Evolutionary conservation across 1,140 invertebrate genomes (phyloP).

Genomic region (Streblospio benedicti): DNA sequence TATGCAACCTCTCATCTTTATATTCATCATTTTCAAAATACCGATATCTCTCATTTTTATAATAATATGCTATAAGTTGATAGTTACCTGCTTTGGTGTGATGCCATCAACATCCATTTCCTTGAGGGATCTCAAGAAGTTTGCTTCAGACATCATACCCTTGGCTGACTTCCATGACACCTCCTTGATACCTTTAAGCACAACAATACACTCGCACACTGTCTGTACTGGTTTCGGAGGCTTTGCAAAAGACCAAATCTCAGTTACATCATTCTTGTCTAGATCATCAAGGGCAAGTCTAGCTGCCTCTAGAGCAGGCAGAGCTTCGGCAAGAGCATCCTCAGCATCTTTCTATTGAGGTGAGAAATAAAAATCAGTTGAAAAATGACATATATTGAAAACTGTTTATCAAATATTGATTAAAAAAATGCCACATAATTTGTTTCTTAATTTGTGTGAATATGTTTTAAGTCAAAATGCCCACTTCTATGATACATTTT

Average conservation of each 20-base stretch:
- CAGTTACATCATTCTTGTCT: slow-evolving; percentile 80
- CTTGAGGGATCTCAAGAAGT: slow-evolving; percentile 67
- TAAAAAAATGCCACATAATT: background rate
- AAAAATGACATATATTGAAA: background rate
- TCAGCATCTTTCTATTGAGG: slow-evolving; percentile 60
- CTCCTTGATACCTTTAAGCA: slow-evolving; percentile 70
- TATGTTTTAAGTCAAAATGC: background rate
- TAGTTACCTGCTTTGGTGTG: slow-evolving; percentile 59
- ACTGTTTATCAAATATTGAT: background rate
- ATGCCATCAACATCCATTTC: slow-evolving; percentile 78
- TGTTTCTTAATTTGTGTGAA: background rate
- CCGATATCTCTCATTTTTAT: background rate
- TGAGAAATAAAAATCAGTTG: too few species aligned
- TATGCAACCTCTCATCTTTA: background rate
- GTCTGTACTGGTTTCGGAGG: slow-evolving; percentile 76
- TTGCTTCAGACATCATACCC: slow-evolving; percentile 80
- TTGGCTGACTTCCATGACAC: slow-evolving; percentile 82
- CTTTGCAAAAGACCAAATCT: slow-evolving; percentile 81
- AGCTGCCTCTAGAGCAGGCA: slow-evolving; percentile 73
- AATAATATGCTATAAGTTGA: background rate
- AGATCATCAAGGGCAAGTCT: slow-evolving; percentile 66
- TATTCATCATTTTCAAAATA: background rate
- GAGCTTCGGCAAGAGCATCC: slow-evolving; percentile 62
- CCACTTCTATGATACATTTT: too few species aligned
- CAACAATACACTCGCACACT: slow-evolving; percentile 77